Percentiles rank a stretch among this genome's conserved stretches.
These are phyloP conservation scores for Lamellibrachia columna DNA, from an alignment of 2,888 invertebrate genomes.

Conservation along the genomic window DNA sequence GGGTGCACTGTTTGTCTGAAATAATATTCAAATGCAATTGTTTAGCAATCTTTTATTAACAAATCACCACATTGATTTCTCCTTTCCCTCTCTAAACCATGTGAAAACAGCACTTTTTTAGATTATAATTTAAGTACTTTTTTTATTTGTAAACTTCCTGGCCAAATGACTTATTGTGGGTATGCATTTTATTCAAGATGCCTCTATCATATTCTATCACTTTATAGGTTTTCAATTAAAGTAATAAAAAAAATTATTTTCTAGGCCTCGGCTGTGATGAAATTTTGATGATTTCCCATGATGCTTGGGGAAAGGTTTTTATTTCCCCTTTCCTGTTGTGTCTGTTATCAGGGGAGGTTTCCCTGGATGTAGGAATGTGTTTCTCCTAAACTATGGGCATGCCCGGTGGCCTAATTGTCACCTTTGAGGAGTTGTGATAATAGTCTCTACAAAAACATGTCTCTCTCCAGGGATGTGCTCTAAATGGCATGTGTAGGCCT, in stretches of 20 bases:
- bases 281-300: slow-evolving; percentile 16
- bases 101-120: too few relatives aligned
- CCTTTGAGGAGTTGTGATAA: not conserved
- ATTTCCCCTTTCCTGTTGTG: not conserved
- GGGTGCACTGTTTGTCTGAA: too few relatives aligned
- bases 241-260: not conserved
- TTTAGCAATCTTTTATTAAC: not conserved
- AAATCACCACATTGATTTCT: not conserved
- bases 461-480: not conserved
- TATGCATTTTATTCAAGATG: not conserved
- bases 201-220: not conserved
- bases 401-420: not conserved
- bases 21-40: too few relatives aligned
- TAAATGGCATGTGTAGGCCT: not conserved
- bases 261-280: not conserved
- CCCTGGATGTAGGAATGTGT: not conserved
- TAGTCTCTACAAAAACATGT: not conserved
- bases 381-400: not conserved
- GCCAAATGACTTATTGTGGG: not conserved
- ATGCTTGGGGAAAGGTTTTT: not conserved
- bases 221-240: not conserved
- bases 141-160: too few relatives aligned
- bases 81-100: not conserved
- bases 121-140: too few relatives aligned
- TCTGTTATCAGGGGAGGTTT: not conserved